These are phyloP conservation scores for Papilio demoleus DNA, from an alignment of 2,888 invertebrate species.

Conservation along the genomic window DNA sequence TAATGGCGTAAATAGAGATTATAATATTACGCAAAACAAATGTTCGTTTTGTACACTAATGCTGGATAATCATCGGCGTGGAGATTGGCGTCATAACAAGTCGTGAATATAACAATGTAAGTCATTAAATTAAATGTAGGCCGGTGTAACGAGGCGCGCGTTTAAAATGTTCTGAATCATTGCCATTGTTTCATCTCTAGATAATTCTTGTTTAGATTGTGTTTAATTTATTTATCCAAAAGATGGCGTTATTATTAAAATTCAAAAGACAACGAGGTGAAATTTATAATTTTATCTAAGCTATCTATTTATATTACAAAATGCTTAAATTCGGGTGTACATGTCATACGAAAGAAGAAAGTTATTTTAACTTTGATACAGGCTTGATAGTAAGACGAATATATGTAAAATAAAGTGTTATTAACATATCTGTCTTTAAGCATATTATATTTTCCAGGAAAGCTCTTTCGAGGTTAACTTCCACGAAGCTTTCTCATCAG, in stretches of 20 bases:
- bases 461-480: neutral
- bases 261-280: neutral
- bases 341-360: too few relatives aligned
- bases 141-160: constrained; percentile 6
- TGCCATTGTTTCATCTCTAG: constrained; percentile 3
- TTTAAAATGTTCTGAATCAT: neutral
- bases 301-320: too few relatives aligned
- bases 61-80: constrained; percentile 15
- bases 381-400: too few relatives aligned
- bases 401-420: too few relatives aligned
- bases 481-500: neutral
- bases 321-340: too few relatives aligned
- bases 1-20: constrained; percentile 13
- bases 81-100: constrained; percentile 23
- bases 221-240: neutral
- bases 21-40: constrained; percentile 14
- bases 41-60: constrained; percentile 17
- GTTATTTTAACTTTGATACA: too few relatives aligned
- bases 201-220: neutral
- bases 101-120: constrained; percentile 15
- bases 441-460: neutral
- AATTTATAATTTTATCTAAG: too few relatives aligned
- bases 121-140: constrained; percentile 16
- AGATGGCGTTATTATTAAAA: neutral
- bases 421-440: neutral